Evolutionary conservation across 1,140 invertebrate species (phyloP).

Genomic region (Belonocnema kinseyi): DNA sequence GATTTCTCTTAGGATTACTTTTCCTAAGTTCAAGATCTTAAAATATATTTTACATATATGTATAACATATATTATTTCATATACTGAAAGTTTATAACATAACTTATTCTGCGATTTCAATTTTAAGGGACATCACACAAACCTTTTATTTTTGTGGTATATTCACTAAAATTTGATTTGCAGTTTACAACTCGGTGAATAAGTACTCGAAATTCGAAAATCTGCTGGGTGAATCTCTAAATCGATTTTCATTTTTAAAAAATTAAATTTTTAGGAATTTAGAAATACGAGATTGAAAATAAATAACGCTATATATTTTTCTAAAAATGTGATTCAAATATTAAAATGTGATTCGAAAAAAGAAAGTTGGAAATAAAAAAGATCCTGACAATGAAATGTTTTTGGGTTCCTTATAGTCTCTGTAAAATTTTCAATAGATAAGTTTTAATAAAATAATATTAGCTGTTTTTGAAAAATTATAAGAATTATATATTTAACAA

Average conservation of each 20-base stretch:
- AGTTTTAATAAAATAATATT: no score
- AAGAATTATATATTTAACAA: no score
- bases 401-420: no score
- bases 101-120: not conserved
- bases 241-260: not conserved
- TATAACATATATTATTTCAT: constrained; percentile 30
- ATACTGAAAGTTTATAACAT: constrained; percentile 9
- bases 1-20: constrained; percentile 13
- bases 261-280: not conserved
- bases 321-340: no score
- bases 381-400: no score
- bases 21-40: not conserved
- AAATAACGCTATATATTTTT: no score
- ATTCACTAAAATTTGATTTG: not conserved
- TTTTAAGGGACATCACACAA: not conserved
- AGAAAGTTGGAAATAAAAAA: no score
- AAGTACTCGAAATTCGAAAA: constrained; percentile 11
- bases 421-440: no score
- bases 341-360: no score
- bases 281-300: no score
- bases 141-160: not conserved
- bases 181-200: constrained; percentile 16
- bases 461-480: no score
- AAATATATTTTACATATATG: constrained; percentile 23
- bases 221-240: not conserved